A percentile compares a stretch with the other conserved stretches of the same genome.
phyloP scores from a whole-genome alignment of 2,888 invertebrate genomes.

The Cybosia mesomella region DNA sequence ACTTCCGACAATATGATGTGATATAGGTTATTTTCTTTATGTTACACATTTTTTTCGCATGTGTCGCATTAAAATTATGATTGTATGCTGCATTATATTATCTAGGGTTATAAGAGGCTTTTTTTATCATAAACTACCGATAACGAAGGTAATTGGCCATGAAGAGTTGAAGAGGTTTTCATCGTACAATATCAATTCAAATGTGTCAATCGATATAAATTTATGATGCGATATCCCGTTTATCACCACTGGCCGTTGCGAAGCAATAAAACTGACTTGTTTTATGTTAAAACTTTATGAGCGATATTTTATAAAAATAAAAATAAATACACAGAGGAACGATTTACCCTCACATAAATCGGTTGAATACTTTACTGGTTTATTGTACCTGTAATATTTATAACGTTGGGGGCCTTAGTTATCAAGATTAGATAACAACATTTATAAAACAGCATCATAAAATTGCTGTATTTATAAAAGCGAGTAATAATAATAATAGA shows the following conservation, averaged over 20 bases:
- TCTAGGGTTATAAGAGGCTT: neutral
- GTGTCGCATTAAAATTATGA: no score
- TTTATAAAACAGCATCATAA: no score
- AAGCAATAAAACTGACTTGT: slow-evolving; percentile 76
- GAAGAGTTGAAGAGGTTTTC: slow-evolving; percentile 47
- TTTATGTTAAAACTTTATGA: slow-evolving; percentile 79
- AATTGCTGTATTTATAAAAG: no score
- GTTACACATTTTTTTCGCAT: no score
- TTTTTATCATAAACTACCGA: slow-evolving; percentile 13
- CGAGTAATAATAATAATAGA: no score
- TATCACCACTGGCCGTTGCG: slow-evolving; percentile 69
- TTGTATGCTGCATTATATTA: no score
- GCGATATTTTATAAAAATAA: slow-evolving; percentile 78
- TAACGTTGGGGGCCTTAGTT: slow-evolving; percentile 8
- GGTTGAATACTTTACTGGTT: slow-evolving; percentile 54
- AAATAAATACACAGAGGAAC: slow-evolving; percentile 66
- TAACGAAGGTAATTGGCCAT: slow-evolving; percentile 36
- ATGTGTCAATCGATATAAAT: slow-evolving; percentile 76
- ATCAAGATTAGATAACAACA: slow-evolving; percentile 20
- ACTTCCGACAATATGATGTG: no score
- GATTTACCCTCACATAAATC: slow-evolving; percentile 64
- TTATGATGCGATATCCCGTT: slow-evolving; percentile 74
- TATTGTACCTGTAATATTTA: slow-evolving; percentile 27
- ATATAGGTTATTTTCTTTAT: no score
- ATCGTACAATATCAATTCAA: slow-evolving; percentile 58